phyloP scores from a whole-genome alignment of 2,797 vertebrate species.

The Arrhamphus sclerolepis region DNA sequence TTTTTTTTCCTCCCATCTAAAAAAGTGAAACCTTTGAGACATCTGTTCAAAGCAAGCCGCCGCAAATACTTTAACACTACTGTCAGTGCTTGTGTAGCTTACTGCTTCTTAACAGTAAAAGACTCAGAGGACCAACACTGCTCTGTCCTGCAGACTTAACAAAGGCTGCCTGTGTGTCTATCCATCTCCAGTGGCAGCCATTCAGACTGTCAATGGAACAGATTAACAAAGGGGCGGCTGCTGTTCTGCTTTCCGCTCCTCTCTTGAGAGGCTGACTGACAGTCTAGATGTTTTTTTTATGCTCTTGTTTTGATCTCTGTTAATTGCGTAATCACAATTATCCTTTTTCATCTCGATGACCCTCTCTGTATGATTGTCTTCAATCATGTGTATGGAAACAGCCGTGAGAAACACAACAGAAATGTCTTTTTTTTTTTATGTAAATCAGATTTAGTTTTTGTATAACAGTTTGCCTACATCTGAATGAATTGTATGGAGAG shows the following conservation, averaged over 20 bases:
- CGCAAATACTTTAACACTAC: not conserved
- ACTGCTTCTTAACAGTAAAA: constrained; percentile 17
- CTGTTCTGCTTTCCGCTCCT: constrained; percentile 40
- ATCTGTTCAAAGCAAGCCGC: constrained; percentile 4
- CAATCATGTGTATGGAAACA: too few relatives aligned
- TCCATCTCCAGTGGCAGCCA: constrained; percentile 55
- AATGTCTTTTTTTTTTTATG: too few relatives aligned
- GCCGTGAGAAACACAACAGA: too few relatives aligned
- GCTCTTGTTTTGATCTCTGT: constrained; percentile 21
- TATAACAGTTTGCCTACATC: too few relatives aligned
- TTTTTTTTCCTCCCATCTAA: too few relatives aligned
- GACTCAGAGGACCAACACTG: constrained; percentile 14
- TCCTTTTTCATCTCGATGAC: too few relatives aligned
- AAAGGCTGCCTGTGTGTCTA: constrained; percentile 59
- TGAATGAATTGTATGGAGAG: too few relatives aligned
- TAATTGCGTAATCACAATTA: too few relatives aligned
- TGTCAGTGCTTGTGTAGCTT: constrained; percentile 1
- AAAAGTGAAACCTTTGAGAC: constrained; percentile 4
- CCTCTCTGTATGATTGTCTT: too few relatives aligned
- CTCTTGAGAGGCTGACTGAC: constrained; percentile 38
- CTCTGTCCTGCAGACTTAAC: constrained; percentile 32
- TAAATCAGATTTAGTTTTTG: too few relatives aligned
- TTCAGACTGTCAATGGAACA: constrained; percentile 62
- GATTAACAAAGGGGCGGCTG: constrained; percentile 58
- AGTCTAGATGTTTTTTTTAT: constrained; percentile 13